Evolutionary conservation across 2,113 vertebrate species (phyloP).

Genomic region (Mastomys natalensis): DNA sequence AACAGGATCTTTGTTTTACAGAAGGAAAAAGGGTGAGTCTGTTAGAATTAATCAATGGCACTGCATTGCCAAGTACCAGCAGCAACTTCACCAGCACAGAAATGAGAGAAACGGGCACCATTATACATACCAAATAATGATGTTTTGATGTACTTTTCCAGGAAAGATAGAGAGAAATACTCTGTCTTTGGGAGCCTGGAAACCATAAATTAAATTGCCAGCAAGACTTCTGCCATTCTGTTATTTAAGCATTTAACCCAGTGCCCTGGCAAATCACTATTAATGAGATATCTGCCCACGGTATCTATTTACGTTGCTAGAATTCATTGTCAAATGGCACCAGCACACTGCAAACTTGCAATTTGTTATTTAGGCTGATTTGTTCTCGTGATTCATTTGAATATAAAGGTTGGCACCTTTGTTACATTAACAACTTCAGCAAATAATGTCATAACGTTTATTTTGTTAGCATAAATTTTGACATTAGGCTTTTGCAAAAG

Average conservation of each 20-base stretch:
- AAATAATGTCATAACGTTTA: neutral
- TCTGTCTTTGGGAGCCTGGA: conserved; percentile 29
- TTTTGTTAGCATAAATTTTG: neutral
- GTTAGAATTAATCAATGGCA: conserved; percentile 64
- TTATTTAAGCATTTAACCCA: conserved; percentile 76
- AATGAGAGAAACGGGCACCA: conserved; percentile 48
- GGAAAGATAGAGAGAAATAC: neutral
- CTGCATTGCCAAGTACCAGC: conserved; percentile 59
- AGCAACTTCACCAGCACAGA: conserved; percentile 52
- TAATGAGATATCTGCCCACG: conserved; percentile 54
- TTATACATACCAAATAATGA: conserved; percentile 38
- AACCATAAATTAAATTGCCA: conserved; percentile 78
- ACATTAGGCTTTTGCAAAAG: neutral
- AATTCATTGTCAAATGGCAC: conserved; percentile 7
- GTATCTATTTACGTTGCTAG: neutral
- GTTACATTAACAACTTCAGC: conserved; percentile 12
- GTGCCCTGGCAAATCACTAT: conserved; percentile 61
- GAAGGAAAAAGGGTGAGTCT: conserved; percentile 26
- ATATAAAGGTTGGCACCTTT: neutral
- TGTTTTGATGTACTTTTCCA: conserved; percentile 78
- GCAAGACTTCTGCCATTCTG: conserved; percentile 55
- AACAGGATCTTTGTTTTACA: neutral
- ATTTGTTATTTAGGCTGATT: conserved; percentile 51
- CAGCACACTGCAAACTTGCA: conserved; percentile 23
- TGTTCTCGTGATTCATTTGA: conserved; percentile 40